Evolutionary conservation across 2,797 vertebrate genomes (phyloP).

Genomic region (Brotula barbata): DNA sequence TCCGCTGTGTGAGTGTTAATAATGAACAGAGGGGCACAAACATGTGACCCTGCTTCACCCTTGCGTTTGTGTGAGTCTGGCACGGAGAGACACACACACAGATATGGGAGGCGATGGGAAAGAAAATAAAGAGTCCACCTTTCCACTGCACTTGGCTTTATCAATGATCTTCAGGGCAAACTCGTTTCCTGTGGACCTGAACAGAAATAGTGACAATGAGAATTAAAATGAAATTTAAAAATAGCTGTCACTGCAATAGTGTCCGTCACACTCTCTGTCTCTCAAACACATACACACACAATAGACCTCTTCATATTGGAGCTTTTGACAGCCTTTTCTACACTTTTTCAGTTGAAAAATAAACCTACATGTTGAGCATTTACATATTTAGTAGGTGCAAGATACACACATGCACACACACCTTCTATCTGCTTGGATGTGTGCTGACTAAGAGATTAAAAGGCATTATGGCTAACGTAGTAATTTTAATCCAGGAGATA

Average conservation of each 20-base stretch:
- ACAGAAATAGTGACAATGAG: slow-evolving; percentile 55
- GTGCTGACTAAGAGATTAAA: slow-evolving; percentile 50
- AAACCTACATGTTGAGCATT: too few species aligned
- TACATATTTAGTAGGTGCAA: too few species aligned
- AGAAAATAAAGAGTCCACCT: slow-evolving; percentile 78
- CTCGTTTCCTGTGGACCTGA: slow-evolving; percentile 92
- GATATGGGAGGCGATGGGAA: background rate
- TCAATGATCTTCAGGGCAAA: slow-evolving; percentile 98
- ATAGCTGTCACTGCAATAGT: too few species aligned
- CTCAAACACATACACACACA: too few species aligned
- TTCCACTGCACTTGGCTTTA: slow-evolving; percentile 96
- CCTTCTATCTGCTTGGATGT: slow-evolving; percentile 6
- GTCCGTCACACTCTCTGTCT: too few species aligned
- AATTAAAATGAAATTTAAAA: slow-evolving; percentile 23
- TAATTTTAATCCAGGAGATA: slow-evolving; percentile 46
- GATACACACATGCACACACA: slow-evolving; percentile 1
- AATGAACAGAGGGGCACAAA: slow-evolving; percentile 35
- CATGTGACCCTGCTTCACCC: slow-evolving; percentile 1
- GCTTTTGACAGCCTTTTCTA: background rate
- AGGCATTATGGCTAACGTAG: slow-evolving; percentile 59
- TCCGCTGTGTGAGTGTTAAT: slow-evolving; percentile 35
- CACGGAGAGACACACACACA: background rate
- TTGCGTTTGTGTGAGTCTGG: background rate
- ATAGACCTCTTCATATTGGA: background rate
- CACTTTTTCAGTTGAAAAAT: background rate